Conservation (phyloP, 2,113 vertebrate species). For the Corynorhinus townsendii region DNA sequence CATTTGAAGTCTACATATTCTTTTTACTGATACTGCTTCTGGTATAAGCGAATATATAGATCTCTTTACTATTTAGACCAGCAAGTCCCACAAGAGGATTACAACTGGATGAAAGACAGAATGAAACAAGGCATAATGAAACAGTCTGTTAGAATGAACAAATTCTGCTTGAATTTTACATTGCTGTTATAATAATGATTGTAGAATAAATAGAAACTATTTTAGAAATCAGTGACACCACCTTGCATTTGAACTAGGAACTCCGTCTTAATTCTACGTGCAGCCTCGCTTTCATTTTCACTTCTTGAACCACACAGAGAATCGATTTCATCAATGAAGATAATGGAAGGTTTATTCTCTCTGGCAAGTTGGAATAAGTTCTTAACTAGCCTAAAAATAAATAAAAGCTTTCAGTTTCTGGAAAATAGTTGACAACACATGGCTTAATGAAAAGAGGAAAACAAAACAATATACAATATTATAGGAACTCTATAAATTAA, state of each 20-base stretch:
- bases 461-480: neutral
- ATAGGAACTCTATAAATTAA: neutral
- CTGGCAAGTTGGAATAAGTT: slow-evolving; percentile 94
- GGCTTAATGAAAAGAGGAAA: neutral
- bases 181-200: neutral
- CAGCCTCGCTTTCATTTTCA: slow-evolving; percentile 98
- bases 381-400: slow-evolving; percentile 90
- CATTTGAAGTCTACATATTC: neutral
- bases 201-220: neutral
- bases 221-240: slow-evolving; percentile 53
- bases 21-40: neutral
- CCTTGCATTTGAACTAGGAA: slow-evolving; percentile 99
- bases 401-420: slow-evolving; percentile 44
- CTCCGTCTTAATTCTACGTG: slow-evolving; percentile 96
- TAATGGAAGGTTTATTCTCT: slow-evolving; percentile 97
- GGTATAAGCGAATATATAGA: neutral
- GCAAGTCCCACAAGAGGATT: neutral
- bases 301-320: slow-evolving; percentile 96
- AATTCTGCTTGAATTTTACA: neutral
- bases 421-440: neutral
- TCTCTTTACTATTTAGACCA: neutral
- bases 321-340: slow-evolving; percentile 99
- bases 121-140: neutral
- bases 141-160: neutral
- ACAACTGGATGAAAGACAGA: neutral